A percentile compares a stretch with the other conserved stretches of the same genome.
These are phyloP conservation scores for Zaprionus tsacasi DNA, from an alignment of 1,140 invertebrate species.

Conservation along the genomic window DNA sequence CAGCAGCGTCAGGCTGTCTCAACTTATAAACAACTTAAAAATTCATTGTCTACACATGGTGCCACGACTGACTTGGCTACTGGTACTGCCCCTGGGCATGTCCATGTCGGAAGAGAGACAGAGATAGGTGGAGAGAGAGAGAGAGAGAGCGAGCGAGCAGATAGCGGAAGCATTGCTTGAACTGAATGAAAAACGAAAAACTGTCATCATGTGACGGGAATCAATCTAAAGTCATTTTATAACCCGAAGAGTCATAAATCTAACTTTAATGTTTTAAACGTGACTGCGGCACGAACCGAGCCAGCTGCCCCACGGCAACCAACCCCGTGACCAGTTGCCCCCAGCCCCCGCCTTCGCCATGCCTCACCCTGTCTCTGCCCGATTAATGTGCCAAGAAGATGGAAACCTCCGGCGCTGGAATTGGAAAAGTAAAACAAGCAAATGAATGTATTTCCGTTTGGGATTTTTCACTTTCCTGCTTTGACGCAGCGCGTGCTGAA, in stretches of 20 bases:
- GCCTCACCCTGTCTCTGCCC: background rate
- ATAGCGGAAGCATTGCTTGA: conserved; percentile 17
- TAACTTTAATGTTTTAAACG: conserved; percentile 84
- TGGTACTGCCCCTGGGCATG: conserved; percentile 33
- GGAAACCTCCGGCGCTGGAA: conserved; percentile 68
- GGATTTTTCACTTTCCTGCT: conserved; percentile 79
- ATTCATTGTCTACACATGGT: conserved; percentile 83
- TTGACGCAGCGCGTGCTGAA: conserved; percentile 49
- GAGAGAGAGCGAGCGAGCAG: background rate
- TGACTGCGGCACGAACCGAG: conserved; percentile 74
- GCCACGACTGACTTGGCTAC: conserved; percentile 26
- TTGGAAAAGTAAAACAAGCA: conserved; percentile 82
- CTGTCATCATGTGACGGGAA: conserved; percentile 84
- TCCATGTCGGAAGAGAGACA: conserved; percentile 21
- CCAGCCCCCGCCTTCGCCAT: background rate
- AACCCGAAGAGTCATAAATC: conserved; percentile 84
- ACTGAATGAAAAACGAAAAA: conserved; percentile 82
- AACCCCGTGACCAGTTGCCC: conserved; percentile 19
- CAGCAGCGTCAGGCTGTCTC: conserved; percentile 8
- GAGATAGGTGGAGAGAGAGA: conserved; percentile 5
- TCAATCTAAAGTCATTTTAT: conserved; percentile 84
- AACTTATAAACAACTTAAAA: conserved; percentile 83
- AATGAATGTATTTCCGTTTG: conserved; percentile 82
- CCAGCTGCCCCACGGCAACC: conserved; percentile 42
- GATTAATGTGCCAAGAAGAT: conserved; percentile 35